These are phyloP conservation scores for Amaurobius ferox DNA, from an alignment of 2,888 invertebrate species.

Conservation along the genomic window DNA sequence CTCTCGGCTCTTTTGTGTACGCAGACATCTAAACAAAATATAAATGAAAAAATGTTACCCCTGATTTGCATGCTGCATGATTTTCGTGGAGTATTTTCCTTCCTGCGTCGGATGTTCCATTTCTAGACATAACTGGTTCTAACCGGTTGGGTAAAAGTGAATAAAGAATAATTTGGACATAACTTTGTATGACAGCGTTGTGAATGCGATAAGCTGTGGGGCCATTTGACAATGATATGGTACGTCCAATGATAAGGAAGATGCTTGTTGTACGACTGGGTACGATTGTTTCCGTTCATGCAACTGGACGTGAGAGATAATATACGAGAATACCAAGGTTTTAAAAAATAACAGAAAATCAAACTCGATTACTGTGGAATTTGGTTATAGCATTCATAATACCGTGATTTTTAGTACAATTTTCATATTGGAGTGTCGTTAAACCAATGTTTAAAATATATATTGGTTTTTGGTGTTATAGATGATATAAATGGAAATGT, in stretches of 20 bases:
- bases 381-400: too few species aligned
- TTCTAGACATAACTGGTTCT: conserved; percentile 23
- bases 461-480: too few species aligned
- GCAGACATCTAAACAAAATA: conserved; percentile 12
- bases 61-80: conserved; percentile 28
- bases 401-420: too few species aligned
- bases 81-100: not conserved
- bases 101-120: conserved; percentile 35
- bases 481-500: too few species aligned
- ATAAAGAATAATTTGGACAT: conserved; percentile 4
- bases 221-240: not conserved
- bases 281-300: not conserved
- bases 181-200: not conserved
- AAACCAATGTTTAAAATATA: too few species aligned
- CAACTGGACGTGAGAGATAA: too few species aligned
- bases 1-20: conserved; percentile 32
- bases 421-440: too few species aligned
- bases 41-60: conserved; percentile 1
- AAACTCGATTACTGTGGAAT: too few species aligned
- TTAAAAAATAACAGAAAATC: too few species aligned
- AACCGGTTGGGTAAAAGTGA: conserved; percentile 22
- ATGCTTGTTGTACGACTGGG: not conserved
- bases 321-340: not conserved
- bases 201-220: not conserved
- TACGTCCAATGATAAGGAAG: too few species aligned